Base-by-base conservation (phyloP, 2,888 invertebrate species). In the Fragum whitleyi region DNA sequence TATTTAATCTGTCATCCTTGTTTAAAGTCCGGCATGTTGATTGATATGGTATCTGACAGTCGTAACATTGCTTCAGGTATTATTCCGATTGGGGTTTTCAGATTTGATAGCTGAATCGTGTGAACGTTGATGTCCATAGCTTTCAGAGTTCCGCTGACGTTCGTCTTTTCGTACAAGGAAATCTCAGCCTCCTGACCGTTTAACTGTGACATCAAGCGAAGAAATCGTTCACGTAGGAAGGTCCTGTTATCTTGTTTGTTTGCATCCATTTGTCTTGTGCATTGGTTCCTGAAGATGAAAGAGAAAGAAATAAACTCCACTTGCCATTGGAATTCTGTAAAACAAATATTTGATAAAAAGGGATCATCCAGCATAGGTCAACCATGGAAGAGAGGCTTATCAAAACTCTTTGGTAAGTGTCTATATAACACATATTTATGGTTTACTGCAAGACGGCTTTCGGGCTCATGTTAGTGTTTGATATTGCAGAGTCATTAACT, bases 71-170 rank as follows among this genome's bases (percentile, higher is more conserved):
- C 92, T 59, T 91, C 85, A 2, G 91, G 91, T 26, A 92, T 81
- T 1, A 88, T 83, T 14, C 92, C 93, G 74, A 93, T 91, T 0
- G 92, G 92, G 1, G 93, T 93, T n/a, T 85, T 69, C 19, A 92
- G 80, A 53, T 92, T 81, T 0, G 79, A 76, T 3, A 92, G 87
- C 61, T 91, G 90, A 16, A 92, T 67, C 26, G 89, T 85, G 19
- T 90, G 88, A 26, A 90, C 85, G 47, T 92, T 88, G 21, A 91
- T 86, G 73, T 92, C 92, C 7, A 88, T 78, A 3, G 85, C 82
- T 14, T 86, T 81, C 11, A 92, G 80, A 9, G 77, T 83, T n/a
- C 92, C 91, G 1, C 79, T 76, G 1, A 92, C 92, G 23, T 71
- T 79, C 2, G 89, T 89, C 51, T 90, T 90, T 59, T 90, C 91